A percentile compares a stretch with the other conserved stretches of the same genome.
phyloP scores from a whole-genome alignment of 2,113 vertebrate species.

The Hiodon tergisus region DNA sequence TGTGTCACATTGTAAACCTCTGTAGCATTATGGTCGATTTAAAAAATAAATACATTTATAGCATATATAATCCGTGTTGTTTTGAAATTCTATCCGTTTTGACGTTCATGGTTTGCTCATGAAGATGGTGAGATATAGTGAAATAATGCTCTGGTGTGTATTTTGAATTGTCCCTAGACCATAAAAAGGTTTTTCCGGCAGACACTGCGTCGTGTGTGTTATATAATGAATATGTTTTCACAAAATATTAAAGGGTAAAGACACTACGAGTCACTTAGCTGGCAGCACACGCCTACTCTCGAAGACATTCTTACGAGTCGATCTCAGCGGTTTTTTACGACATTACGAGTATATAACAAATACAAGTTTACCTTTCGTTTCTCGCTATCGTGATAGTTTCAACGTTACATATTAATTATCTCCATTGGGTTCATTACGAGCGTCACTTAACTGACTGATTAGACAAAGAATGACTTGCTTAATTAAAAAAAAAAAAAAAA shows the following conservation, averaged over 20 bases:
- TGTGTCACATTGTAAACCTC: not conserved
- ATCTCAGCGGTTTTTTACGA: too few species aligned
- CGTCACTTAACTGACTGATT: too few species aligned
- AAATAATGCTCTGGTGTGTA: not conserved
- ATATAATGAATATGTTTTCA: conserved; percentile 40
- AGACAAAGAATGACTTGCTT: too few species aligned
- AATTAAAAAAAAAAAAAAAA: too few species aligned
- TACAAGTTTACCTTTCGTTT: too few species aligned
- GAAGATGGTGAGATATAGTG: not conserved
- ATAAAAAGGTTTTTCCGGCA: conserved; percentile 10
- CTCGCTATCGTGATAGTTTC: too few species aligned
- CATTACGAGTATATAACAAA: too few species aligned
- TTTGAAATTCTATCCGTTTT: not conserved
- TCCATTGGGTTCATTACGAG: too few species aligned
- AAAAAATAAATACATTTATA: conserved; percentile 4
- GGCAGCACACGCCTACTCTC: too few species aligned
- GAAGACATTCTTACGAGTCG: too few species aligned
- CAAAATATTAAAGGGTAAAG: conserved; percentile 37
- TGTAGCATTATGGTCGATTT: conserved; percentile 7
- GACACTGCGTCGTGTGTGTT: conserved; percentile 32
- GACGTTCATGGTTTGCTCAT: not conserved
- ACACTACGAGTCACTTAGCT: not conserved
- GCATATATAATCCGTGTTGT: not conserved
- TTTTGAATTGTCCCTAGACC: conserved; percentile 26
- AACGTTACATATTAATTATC: too few species aligned